Base-by-base conservation (phyloP, 2,797 vertebrate genomes). In the Pangasius macronema region DNA sequence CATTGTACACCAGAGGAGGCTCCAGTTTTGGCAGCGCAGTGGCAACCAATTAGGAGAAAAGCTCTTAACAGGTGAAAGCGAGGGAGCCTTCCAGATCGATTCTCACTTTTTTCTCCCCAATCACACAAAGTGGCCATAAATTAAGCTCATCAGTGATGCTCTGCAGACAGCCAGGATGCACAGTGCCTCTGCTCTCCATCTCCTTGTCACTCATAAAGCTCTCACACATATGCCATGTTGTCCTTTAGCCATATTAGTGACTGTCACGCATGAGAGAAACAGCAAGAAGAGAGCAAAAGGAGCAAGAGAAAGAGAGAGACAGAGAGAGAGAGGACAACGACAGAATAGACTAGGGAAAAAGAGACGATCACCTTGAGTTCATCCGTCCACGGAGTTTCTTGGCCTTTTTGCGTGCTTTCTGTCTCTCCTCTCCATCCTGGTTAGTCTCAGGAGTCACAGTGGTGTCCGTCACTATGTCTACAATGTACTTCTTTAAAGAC, bases 81-180 rank as follows among this genome's bases (percentile, higher is more conserved):
- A 92, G 94, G 93, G 95, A 93, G 86, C 70, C 89, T 94, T 95
- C 90, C 86, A 89, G 95, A 98, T 99, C 97, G 95, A 99, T 98
- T 97, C 46, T 91, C 93, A 94, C 95, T 96, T 98, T 91, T 97
- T 97, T 95, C 95, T 95, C 95, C 96, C 96, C 97, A 98, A 98
- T 99, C 97, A 97, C 94, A 97, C 95, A 98, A 97, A 99, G 98
- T 99, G 98, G 96, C 95, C 95, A 97, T 99, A 99, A 98, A 99
- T 99, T 97, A 97, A 94, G 94, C 96, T 97, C 97, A 98, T 98
- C 97, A 93, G 94, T 96, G 93, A 95, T 96, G 96, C 95, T 95
- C 95, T 95, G 94, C 95, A 93, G 96, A 96, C 95, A 96, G 95
- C 93, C 90, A 91, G 91, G 93, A 96, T 96, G 96, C 96, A 97